Evolutionary conservation across 2,888 invertebrate species (phyloP), one percentile per base, ranked within the genome.

Genomic region (Neoascia interrupta): DNA sequence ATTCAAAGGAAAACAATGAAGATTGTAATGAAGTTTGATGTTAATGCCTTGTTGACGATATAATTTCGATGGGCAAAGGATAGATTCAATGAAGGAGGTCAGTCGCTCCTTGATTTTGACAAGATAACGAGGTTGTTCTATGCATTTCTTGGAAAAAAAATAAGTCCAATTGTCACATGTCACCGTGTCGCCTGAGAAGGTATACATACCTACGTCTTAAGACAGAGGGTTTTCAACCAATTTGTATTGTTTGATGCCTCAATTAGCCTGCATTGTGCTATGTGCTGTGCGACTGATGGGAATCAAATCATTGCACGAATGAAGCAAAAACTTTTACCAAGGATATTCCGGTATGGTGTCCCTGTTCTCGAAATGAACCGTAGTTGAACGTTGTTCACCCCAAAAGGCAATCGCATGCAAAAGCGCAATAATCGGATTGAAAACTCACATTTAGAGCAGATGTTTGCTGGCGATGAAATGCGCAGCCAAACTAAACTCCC

Each of bases 21-120:
- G 36, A 61, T 28, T 23, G 73, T 79, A 79, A 79, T 68, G 79
- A 79, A 73, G 64, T 54, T 72, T 66, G 72, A 76, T 64, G 72
- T 63, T 64, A 70, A 70, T 64, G 36, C 49, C 74, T 61, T 69
- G 56, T 56, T 58, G 61, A 75, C 43, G 47, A 56, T 37, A n/a
- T n/a, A 18, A 34, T 39, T 45, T 54, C 49, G 26, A 53, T 47
- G 47, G 54, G 45, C 47, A 56, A 69, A 63, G 49, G 69, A 75
- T 56, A 63, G 13, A 54, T 60, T 45, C 69, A 26, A 26, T 11
- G 5, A 13, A 34, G 31, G 41, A 23, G 72, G 45, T 47, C 64
- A 72, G 45, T 64, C 37, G 15, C 60, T 73, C 31, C 45, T 31
- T 31, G 10, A n/a, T n/a, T 61, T 16, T 58, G 56, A 68, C 31